Evolutionary conservation across 1,140 invertebrate species (phyloP).

Genomic region (Nymphalis io): DNA sequence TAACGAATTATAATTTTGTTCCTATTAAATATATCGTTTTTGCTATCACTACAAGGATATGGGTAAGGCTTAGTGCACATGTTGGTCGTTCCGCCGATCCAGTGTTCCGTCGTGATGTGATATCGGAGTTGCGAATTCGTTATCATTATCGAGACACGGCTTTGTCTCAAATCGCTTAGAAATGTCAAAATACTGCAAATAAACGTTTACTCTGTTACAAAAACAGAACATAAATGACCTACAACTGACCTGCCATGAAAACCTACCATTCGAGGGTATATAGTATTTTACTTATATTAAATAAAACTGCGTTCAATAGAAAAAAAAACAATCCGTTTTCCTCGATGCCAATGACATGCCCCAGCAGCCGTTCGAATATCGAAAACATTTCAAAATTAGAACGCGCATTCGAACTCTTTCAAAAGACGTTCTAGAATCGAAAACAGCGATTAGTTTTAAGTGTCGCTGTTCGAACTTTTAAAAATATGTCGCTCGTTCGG

Average conservation of each 20-base stretch:
- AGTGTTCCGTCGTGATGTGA: not conserved
- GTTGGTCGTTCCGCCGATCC: not conserved
- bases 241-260: too few relatives aligned
- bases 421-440: conserved; percentile 70
- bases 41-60: not conserved
- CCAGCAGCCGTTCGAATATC: conserved; percentile 64
- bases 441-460: conserved; percentile 76
- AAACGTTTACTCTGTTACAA: not conserved
- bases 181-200: not conserved
- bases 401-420: conserved; percentile 72
- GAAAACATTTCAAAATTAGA: conserved; percentile 72
- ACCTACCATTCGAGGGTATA: too few relatives aligned
- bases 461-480: conserved; percentile 75
- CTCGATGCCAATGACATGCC: conserved; percentile 50
- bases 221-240: too few relatives aligned
- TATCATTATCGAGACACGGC: not conserved
- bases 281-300: too few relatives aligned
- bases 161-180: not conserved
- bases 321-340: conserved; percentile 30
- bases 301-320: not conserved
- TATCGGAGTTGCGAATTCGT: not conserved
- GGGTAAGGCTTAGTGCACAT: conserved; percentile 2
- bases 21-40: not conserved
- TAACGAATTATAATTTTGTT: too few relatives aligned
- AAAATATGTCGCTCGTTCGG: conserved; percentile 74